A percentile compares a stretch with the other conserved stretches of the same genome.
These are phyloP conservation scores for Tiphia femorata DNA, from an alignment of 2,888 invertebrate genomes.

Conservation along the genomic window DNA sequence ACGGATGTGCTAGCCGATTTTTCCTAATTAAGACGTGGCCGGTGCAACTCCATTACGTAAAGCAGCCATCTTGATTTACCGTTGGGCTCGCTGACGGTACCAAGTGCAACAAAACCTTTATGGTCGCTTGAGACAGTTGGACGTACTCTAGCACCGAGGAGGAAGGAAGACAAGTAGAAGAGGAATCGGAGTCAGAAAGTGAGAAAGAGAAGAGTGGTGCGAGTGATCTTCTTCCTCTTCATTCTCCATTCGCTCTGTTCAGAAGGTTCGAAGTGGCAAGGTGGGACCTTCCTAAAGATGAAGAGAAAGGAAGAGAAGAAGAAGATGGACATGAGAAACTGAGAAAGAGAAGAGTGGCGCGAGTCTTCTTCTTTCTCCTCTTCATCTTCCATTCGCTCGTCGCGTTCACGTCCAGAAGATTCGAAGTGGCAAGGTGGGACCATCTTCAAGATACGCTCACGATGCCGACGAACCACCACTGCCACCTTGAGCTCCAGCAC, in stretches of 20 bases:
- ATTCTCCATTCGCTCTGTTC: slow-evolving; percentile 6
- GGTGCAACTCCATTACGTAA: slow-evolving; percentile 55
- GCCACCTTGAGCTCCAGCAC: too few relatives aligned
- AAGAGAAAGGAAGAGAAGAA: slow-evolving; percentile 8
- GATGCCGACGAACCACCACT: slow-evolving; percentile 28
- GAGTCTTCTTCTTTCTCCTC: slow-evolving; percentile 1
- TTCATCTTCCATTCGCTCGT: not conserved
- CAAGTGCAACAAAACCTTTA: slow-evolving; percentile 36
- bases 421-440: slow-evolving; percentile 33
- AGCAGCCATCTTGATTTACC: slow-evolving; percentile 54
- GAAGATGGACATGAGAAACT: slow-evolving; percentile 8
- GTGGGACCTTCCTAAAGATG: slow-evolving; percentile 29
- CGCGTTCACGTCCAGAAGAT: slow-evolving; percentile 19
- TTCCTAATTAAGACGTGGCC: slow-evolving; percentile 56
- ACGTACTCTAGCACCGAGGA: slow-evolving; percentile 28
- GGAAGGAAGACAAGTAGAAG: slow-evolving; percentile 19
- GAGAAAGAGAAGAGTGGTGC: slow-evolving; percentile 6
- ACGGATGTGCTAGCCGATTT: slow-evolving; percentile 49
- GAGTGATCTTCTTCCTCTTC: slow-evolving; percentile 8
- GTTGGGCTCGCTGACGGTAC: slow-evolving; percentile 31
- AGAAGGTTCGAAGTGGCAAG: slow-evolving; percentile 31
- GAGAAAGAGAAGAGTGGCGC: slow-evolving; percentile 6
- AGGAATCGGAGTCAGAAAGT: slow-evolving; percentile 8
- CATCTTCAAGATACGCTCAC: slow-evolving; percentile 27
- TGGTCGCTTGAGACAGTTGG: slow-evolving; percentile 30